Base-by-base conservation (phyloP, 2,113 vertebrate genomes). In the Recurvirostra avosetta region DNA sequence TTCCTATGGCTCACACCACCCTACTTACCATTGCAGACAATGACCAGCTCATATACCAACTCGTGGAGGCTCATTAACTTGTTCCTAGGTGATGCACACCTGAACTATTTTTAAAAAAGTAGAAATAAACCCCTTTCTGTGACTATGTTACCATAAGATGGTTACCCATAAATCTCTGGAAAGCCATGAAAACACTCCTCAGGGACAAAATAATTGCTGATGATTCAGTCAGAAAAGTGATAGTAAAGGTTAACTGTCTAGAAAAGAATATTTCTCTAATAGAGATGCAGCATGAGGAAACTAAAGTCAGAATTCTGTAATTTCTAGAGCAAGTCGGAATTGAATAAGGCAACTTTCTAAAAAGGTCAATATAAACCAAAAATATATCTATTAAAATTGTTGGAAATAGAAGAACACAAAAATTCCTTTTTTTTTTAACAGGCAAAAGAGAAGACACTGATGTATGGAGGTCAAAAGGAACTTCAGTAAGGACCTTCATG, bases 211-310 rank as follows among this genome's bases (percentile, higher is more conserved):
- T 91, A 95, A 95, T 94, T 92, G 80, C 91, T 73, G 89, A 82
- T 92, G 91, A 96, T 72, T 95, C 92, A 91, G 89, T 79, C 91
- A 90, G 77, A 59, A 85, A 79, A 95, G 55, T 2, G 29, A 71
- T 78, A 94, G 76, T 94, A 96, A 96, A 95, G 77, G 89, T 90
- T 97, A 97, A 95, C 91, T 76, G 86, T 43, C 86, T 73, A 68
- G 87, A 95, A 94, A 95, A 91, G 14, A 79, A 38, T 58, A 70
- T 66, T 95, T 91, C 62, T 92, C 86, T 94, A 85, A 73, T 45
- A 72, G 80, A 88, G 32, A 50, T 79, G 36, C 66, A 70, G 18
- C 5, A 32, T 50, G 45, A 90, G 45, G 70, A 91, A 89, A 53
- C 17, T 50, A 27, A 92, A 74, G 12, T 75, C 58, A 34, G 56